Base-by-base conservation (phyloP, 1,140 invertebrate species). In the Papilio xuthus region DNA sequence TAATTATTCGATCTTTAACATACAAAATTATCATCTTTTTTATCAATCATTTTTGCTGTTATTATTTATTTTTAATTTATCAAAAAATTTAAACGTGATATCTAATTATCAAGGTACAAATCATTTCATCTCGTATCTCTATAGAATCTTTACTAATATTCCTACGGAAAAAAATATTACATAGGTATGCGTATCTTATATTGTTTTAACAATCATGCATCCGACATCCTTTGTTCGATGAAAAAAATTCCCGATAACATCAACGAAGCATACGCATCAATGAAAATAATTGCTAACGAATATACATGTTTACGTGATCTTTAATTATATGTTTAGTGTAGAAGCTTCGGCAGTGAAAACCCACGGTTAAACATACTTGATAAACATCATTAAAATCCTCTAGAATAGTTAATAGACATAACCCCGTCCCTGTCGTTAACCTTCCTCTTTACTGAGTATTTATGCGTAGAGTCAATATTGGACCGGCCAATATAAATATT, bases 401-500 rank as follows among this genome's bases (percentile, higher is more conserved):
- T 60, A 60, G 56, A 60, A 13, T 60, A 60, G 56, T 26, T 60
- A 26, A 60, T 60, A 60, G 20, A 60, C 56, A 60, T 26, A 60
- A 60, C 26, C 28, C 67, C 15, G 32, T 69, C 32, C 28, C 26
- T 41, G 13, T 37, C 50, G 50, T 32, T 70, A 72, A 72, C 70
- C 70, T 72, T 72, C 70, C 70, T 44, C 41, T 72, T 42, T 42
- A 67, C 13, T 37, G n/a, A 20, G 32, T 26, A 72, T 47, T 72
- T 72, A 72, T 44, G 70, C 8, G 32, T 71, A n/a, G 7, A 20
- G 37, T 72, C 70, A 72, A 72, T 72, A 72, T 42, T 72, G 70
- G 37, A 41, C n/a, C 18, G 70, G 20, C 70, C 10, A 44, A 20
- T 12, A 44, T 72, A 72, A 72, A 72, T 72, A 72, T 72, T 72